Evolutionary conservation across 2,888 invertebrate species (phyloP), one percentile per base, ranked within the genome.

Genomic region (Pterostichus madidus): DNA sequence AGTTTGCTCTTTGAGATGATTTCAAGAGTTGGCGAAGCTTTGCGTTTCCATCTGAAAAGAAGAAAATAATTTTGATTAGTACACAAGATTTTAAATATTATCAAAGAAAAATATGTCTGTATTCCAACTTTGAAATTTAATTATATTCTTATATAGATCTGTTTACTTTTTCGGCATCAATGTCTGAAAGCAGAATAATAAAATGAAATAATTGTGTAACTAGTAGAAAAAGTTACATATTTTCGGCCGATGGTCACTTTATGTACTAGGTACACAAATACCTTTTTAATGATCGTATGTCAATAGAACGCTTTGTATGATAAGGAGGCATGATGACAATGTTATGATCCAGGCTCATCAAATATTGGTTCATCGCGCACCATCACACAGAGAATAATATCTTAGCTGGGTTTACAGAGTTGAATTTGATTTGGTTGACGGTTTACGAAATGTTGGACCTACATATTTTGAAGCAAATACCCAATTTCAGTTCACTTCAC

Each of bases 291-390:
- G 24, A 24, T 3, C 3, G 24, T 24, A 24, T 39, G 39, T 8
- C 0, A 39, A 39, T 39, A 39, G 39, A 3, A 39, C 3, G 8
- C 39, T 6, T 8, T 39, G 4, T 5, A 6, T 35, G 35, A 35
- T 35, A 35, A 35, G 4, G 35, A 5, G 3, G 4, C 35, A 6
- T 52, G 4, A 52, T 64, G 68, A 39, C 68, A 44, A 68, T 68
- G 68, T 68, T 68, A 39, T 68, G 68, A 68, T 68, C 39, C 15
- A 68, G n/a, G 53, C 39, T 68, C 32, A 44, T 68, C 68, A 68
- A 68, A 68, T 68, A 68, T 68, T 68, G 39, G 13, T 32, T 68
- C 17, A 32, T 68, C 68, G n/a, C 68, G 68, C 68, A 68, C 39
- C 68, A 39, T 15, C 68, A 68, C 39, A 68, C 68, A 68, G 5